These are phyloP conservation scores for Cromileptes altivelis DNA, from an alignment of 2,113 vertebrate genomes.

Conservation along the genomic window DNA sequence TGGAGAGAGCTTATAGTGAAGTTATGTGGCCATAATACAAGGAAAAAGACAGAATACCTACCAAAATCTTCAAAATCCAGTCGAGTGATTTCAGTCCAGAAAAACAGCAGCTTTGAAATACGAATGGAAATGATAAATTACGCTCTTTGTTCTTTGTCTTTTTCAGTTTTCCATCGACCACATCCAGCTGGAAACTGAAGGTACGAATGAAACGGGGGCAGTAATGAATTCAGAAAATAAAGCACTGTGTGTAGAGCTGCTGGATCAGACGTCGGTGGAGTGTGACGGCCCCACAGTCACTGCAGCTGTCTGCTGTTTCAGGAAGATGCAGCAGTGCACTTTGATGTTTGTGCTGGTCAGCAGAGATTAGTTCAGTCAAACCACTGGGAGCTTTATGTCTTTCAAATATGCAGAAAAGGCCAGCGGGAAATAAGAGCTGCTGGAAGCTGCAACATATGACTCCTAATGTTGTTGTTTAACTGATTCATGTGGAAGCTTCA, in stretches of 20 bases:
- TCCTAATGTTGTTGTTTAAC: neutral
- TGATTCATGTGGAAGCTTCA: too few species aligned
- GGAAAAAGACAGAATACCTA: neutral
- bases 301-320: neutral
- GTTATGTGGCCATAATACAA: neutral
- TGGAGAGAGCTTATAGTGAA: too few species aligned
- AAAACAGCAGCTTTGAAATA: neutral
- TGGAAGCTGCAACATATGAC: neutral
- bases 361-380: neutral
- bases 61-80: neutral
- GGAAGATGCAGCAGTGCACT: neutral
- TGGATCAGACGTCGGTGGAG: neutral
- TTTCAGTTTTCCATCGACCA: conserved; percentile 92
- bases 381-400: neutral
- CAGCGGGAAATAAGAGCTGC: neutral
- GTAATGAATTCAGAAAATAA: neutral
- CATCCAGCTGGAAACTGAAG: conserved; percentile 94
- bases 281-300: neutral
- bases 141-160: conserved; percentile 16
- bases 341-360: neutral
- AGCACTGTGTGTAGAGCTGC: neutral
- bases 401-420: neutral
- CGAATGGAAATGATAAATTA: neutral
- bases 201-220: conserved; percentile 70
- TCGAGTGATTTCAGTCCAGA: neutral